Conservation (phyloP, 2,797 vertebrate species). For the Falco peregrinus region DNA sequence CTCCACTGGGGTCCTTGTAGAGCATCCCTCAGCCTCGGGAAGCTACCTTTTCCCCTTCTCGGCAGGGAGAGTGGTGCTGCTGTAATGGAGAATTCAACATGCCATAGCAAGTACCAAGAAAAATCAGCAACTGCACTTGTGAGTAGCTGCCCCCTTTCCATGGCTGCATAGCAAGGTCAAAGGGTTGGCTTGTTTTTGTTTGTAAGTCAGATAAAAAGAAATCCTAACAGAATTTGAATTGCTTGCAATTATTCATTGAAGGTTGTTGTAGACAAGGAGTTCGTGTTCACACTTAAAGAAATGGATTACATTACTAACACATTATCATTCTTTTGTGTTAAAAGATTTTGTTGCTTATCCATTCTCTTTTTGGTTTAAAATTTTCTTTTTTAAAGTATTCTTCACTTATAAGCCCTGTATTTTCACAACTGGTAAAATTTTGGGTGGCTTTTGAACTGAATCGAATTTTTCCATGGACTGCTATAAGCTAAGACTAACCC, state of each 20-base stretch:
- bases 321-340: neutral
- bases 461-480: neutral
- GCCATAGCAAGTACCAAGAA: neutral
- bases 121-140: neutral
- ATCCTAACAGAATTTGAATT: neutral
- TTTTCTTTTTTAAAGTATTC: neutral
- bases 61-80: neutral
- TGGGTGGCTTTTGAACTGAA: neutral
- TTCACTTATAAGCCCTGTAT: neutral
- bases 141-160: neutral
- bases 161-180: neutral
- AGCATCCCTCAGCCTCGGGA: fast-evolving
- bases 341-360: neutral
- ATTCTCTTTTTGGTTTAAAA: neutral
- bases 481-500: neutral
- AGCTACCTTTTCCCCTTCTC: neutral
- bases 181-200: neutral
- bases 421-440: neutral
- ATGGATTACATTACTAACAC: neutral
- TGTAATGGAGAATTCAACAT: fast-evolving
- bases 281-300: neutral
- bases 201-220: neutral
- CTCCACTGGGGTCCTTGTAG: fast-evolving
- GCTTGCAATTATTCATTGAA: neutral
- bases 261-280: neutral